Evolutionary conservation across 2,797 vertebrate genomes (phyloP).

Genomic region (Erethizon dorsatum): DNA sequence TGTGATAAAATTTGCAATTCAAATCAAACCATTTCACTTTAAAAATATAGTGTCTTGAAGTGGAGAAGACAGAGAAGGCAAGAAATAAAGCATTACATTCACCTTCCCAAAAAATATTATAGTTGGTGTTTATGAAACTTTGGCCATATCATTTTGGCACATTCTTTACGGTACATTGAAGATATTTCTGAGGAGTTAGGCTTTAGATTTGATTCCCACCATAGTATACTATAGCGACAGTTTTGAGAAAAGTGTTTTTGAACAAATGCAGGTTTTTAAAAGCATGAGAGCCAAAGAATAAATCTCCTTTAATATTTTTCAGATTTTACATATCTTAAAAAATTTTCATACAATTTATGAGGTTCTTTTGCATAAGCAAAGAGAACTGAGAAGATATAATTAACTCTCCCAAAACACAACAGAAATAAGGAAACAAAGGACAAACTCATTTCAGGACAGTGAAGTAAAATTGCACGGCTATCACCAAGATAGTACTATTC

Average conservation of each 20-base stretch:
- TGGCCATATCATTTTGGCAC: constrained; percentile 47
- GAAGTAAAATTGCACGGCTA: not conserved
- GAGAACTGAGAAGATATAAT: not conserved
- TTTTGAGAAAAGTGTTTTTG: not conserved
- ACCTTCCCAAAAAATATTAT: constrained; percentile 87
- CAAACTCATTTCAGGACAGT: not conserved
- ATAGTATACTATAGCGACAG: not conserved
- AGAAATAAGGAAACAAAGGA: not conserved
- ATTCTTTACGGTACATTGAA: not conserved
- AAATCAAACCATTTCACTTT: constrained; percentile 88
- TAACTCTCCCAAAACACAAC: not conserved
- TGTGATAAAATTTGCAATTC: constrained; percentile 91
- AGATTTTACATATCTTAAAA: constrained; percentile 19
- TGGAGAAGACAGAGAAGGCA: constrained; percentile 49
- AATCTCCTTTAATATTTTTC: constrained; percentile 18
- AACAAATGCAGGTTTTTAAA: constrained; percentile 52
- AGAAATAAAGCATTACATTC: constrained; percentile 84
- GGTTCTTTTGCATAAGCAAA: constrained; percentile 36
- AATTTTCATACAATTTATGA: not conserved
- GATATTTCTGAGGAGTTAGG: not conserved
- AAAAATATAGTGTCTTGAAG: constrained; percentile 85
- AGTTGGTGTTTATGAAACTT: constrained; percentile 81
- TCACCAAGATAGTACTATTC: constrained; percentile 1
- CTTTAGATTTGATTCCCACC: not conserved
- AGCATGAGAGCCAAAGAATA: not conserved